Evolutionary conservation across 2,888 invertebrate genomes (phyloP), one percentile per base, ranked within the genome.

Genomic region (Parascotia fuliginaria): DNA sequence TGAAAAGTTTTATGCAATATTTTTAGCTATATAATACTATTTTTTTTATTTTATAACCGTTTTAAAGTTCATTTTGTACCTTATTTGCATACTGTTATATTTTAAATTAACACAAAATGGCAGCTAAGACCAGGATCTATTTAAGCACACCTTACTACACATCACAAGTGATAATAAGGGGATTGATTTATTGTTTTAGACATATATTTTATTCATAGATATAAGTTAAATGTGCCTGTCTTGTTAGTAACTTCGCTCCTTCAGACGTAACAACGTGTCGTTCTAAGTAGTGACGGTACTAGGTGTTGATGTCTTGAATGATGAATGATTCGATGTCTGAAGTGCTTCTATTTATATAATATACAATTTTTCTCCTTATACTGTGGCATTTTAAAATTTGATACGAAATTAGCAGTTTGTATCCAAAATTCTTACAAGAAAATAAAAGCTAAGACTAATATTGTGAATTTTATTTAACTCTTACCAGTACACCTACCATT

Each of bases 341-440:
- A 68, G 64, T 66, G 73, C 81, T 84, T 83, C 74, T 66, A 72
- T 81, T 83, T 83, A 76, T 83, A 81, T 74, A 77, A 73, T 89
- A 88, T 90, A 90, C 87, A 88, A 85, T 83, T 84, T 83, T 80
- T 82, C 80, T 75, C 80, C 75, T 77, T 83, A 59, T 73, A 82
- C 77, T 78, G 70, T 82, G 80, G 80, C 85, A 85, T 89, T 89
- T 89, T 85, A 57, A 84, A 73, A 84, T 90, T 90, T 89, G 88
- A 89, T 90, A 89, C 85, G 83, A 82, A 84, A 83, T 77, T 81
- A 82, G 82, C 81, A 67, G 83, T 88, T 89, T 87, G 88, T 91
- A 89, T 88, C 84, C 81, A 83, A 83, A 79, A 79, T 85, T 89
- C 86, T 86, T 89, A 86, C 79, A 86, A 80, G 75, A 87, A 81